Conservation (phyloP, 2,797 vertebrate species). For the Enteromius fasciolatus region DNA sequence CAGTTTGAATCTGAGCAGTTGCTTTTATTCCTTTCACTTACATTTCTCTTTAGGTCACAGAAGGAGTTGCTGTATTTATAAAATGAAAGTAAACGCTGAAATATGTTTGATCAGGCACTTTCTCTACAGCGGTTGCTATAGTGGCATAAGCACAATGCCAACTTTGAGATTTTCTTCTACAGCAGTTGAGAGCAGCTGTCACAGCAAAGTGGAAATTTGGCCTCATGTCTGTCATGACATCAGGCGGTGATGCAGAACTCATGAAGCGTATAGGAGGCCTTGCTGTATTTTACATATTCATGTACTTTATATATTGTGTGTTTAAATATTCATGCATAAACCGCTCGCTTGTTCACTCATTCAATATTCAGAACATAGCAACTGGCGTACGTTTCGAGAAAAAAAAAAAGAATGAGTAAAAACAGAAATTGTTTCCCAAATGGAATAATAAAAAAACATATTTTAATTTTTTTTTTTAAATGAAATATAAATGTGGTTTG, state of each 20-base stretch:
- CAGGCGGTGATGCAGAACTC: not conserved
- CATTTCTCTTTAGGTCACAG: conserved; percentile 7
- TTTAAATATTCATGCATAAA: conserved; percentile 12
- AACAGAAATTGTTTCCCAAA: not conserved
- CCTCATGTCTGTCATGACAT: conserved; percentile 10
- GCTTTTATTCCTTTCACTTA: conserved; percentile 12
- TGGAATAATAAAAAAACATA: not conserved
- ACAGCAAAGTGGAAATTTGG: not conserved
- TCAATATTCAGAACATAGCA: conserved; percentile 1
- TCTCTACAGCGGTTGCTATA: not conserved
- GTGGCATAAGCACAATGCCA: not conserved
- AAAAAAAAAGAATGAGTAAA: not conserved
- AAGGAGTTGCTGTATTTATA: not conserved
- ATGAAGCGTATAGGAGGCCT: conserved; percentile 1
- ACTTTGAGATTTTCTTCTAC: not conserved
- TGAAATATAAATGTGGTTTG: not conserved
- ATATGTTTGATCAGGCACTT: conserved; percentile 9
- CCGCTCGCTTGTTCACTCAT: not conserved
- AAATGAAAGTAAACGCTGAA: conserved; percentile 1
- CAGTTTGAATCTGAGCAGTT: not conserved
- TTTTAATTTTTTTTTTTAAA: not conserved
- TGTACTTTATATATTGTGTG: conserved; percentile 11
- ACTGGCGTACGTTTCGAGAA: not conserved
- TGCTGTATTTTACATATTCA: conserved; percentile 12
- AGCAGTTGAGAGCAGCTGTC: not conserved